phyloP scores from a whole-genome alignment of 92 coral and sea anemone genomes.

The Diadumene lineata region DNA sequence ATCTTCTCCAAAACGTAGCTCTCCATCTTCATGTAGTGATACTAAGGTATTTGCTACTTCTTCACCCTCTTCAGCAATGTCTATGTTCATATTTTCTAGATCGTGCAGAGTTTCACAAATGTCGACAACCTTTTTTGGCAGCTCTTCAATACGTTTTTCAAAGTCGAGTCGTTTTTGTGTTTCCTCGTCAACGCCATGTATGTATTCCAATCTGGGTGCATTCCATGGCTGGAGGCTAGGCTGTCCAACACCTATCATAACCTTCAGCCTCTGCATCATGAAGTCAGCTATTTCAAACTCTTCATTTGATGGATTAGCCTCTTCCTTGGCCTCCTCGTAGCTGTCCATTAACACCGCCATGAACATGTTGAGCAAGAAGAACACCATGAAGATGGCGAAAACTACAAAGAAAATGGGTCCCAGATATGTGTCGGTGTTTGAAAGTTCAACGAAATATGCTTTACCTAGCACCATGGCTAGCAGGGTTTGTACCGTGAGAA shows the following conservation, averaged over 20 bases:
- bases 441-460: conserved; percentile 35
- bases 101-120: background rate
- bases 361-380: conserved; percentile 41
- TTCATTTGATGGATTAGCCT: background rate
- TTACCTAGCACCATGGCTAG: conserved; percentile 41
- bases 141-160: background rate
- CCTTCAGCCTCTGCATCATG: conserved; percentile 36
- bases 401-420: conserved; percentile 34
- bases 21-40: background rate
- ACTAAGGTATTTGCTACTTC: background rate
- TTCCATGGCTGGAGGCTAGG: conserved; percentile 36
- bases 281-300: conserved; percentile 51
- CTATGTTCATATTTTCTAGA: background rate
- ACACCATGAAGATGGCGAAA: conserved; percentile 31
- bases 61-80: background rate
- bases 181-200: conserved; percentile 19
- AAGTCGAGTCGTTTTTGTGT: conserved; percentile 10
- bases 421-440: conserved; percentile 9
- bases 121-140: conserved; percentile 3
- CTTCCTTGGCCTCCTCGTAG: conserved; percentile 30
- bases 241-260: conserved; percentile 15
- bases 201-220: conserved; percentile 7
- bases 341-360: conserved; percentile 33
- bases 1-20: background rate
- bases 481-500: conserved; percentile 23